phyloP scores from a whole-genome alignment of 2,113 vertebrate species.

The Orientallactaga bullata region DNA sequence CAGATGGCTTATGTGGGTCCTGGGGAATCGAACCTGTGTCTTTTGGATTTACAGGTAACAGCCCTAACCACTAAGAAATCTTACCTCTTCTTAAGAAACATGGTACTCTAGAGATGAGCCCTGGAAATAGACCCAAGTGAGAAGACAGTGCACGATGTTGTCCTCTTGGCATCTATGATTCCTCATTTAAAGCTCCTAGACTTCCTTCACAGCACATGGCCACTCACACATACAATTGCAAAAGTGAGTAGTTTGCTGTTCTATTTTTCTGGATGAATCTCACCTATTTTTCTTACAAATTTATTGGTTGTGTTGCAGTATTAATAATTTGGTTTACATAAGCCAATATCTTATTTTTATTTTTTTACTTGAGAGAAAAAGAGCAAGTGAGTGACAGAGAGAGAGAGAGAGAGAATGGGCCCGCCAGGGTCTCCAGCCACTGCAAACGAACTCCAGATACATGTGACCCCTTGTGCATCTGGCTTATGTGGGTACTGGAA shows the following conservation, averaged over 20 bases:
- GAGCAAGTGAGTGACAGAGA: too few species aligned
- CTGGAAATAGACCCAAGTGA: background rate
- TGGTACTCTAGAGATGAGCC: background rate
- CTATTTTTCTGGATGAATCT: background rate
- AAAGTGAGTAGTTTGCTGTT: background rate
- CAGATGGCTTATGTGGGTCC: too few species aligned
- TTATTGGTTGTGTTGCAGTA: background rate
- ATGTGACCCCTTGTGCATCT: too few species aligned
- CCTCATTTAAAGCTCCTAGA: conserved; percentile 13
- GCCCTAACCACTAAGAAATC: too few species aligned
- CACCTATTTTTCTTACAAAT: background rate
- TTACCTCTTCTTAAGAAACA: background rate
- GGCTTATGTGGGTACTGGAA: too few species aligned
- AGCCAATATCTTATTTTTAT: background rate
- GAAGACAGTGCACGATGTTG: background rate
- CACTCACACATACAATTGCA: background rate
- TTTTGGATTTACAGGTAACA: too few species aligned
- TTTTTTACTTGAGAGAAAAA: too few species aligned
- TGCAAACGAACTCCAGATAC: too few species aligned
- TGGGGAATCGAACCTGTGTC: too few species aligned
- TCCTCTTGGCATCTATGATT: background rate
- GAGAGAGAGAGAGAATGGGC: too few species aligned
- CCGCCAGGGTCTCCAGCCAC: too few species aligned
- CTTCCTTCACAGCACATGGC: background rate
- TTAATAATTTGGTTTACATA: conserved; percentile 17